These are phyloP conservation scores for Coremacera marginata DNA, from an alignment of 2,888 invertebrate genomes.

Conservation along the genomic window DNA sequence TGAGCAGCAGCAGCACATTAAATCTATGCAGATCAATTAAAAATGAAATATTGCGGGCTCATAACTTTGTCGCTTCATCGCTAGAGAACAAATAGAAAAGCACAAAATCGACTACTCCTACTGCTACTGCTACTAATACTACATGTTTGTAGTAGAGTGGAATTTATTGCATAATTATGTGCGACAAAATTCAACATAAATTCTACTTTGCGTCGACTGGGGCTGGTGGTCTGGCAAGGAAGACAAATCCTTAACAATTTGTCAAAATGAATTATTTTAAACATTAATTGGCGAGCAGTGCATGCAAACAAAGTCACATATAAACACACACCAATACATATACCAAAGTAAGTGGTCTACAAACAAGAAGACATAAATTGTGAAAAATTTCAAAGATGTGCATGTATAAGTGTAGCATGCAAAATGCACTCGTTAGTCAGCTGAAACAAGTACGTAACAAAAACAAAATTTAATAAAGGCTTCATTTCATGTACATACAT, in stretches of 20 bases:
- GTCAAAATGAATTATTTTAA: conserved; percentile 29
- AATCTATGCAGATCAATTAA: too few relatives aligned
- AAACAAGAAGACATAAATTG: not conserved
- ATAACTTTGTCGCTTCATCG: too few relatives aligned
- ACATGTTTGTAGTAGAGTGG: not conserved
- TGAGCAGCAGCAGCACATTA: too few relatives aligned
- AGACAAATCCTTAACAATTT: conserved; percentile 27
- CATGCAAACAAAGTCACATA: conserved; percentile 12
- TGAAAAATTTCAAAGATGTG: not conserved
- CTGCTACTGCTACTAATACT: too few relatives aligned
- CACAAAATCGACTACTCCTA: too few relatives aligned
- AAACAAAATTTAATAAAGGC: not conserved
- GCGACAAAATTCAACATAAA: conserved; percentile 23
- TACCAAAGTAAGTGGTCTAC: not conserved
- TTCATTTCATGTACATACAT: not conserved
- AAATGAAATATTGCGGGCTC: too few relatives aligned
- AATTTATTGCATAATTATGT: conserved; percentile 24
- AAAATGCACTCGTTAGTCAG: not conserved
- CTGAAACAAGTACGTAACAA: not conserved
- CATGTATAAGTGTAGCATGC: not conserved
- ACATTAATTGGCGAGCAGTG: conserved; percentile 11
- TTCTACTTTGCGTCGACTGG: conserved; percentile 9
- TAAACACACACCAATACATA: not conserved
- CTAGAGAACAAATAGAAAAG: too few relatives aligned
- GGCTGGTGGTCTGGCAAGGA: not conserved